A percentile compares a stretch with the other conserved stretches of the same genome.
Conservation (phyloP, 1,140 invertebrate species). For the Cryptotermes secundus region DNA sequence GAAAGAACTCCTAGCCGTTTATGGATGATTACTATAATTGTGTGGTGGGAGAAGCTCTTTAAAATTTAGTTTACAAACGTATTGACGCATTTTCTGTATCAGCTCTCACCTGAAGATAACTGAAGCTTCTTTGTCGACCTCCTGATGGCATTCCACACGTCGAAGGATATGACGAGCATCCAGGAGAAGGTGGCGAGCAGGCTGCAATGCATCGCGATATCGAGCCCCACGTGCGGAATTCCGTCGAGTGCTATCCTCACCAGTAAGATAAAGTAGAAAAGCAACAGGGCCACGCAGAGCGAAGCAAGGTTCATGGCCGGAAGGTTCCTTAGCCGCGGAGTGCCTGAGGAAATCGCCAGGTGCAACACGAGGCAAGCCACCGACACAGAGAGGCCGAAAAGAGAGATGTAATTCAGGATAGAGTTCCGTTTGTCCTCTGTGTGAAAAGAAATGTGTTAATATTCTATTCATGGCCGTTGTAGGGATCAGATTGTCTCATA, state of each 20-base stretch:
- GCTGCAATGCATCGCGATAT: background rate
- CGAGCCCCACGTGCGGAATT: no score
- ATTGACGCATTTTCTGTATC: no score
- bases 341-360: background rate
- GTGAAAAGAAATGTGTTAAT: no score
- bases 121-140: background rate
- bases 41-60: no score
- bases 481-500: no score
- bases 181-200: background rate
- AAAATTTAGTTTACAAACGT: no score
- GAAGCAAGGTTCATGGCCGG: background rate
- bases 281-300: background rate
- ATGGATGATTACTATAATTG: no score
- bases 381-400: background rate
- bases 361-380: background rate
- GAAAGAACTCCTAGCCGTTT: no score
- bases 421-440: background rate
- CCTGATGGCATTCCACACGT: background rate
- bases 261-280: background rate
- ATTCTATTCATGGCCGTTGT: no score
- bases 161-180: background rate
- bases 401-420: background rate
- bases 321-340: background rate
- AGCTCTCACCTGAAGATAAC: background rate
- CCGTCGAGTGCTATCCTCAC: background rate